Conservation (phyloP, 64 coral and sea anemone species). For the Dendronephthya gigantea region DNA sequence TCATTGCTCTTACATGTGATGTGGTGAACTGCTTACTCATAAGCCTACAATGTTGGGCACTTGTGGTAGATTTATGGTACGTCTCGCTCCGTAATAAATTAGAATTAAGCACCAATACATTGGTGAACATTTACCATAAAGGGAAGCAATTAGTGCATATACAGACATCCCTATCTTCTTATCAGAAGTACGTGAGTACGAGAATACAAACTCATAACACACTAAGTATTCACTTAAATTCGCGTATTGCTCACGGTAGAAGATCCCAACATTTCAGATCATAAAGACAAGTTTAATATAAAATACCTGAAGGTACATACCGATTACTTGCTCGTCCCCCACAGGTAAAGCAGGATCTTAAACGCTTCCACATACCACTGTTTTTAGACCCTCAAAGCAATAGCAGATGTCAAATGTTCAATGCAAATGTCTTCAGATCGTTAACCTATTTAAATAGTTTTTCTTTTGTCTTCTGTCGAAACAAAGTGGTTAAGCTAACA, state of each 20-base stretch:
- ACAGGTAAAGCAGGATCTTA: not conserved
- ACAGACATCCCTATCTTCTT: too few species aligned
- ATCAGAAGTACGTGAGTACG: not conserved
- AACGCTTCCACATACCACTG: not conserved
- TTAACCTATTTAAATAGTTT: not conserved
- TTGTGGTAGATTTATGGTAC: too few species aligned
- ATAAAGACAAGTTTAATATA: not conserved
- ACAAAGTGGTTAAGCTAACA: not conserved
- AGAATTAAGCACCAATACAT: too few species aligned
- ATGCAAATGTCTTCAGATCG: not conserved
- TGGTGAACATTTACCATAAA: not conserved
- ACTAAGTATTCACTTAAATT: not conserved
- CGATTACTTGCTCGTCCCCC: not conserved
- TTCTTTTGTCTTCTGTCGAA: not conserved
- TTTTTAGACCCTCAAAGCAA: not conserved
- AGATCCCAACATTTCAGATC: not conserved
- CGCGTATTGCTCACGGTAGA: not conserved
- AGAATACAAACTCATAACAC: not conserved
- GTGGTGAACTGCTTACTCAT: too few species aligned
- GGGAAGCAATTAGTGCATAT: not conserved
- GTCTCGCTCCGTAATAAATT: too few species aligned
- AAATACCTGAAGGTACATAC: not conserved
- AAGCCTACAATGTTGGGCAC: too few species aligned
- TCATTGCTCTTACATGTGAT: too few species aligned
- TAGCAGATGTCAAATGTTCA: not conserved